Evolutionary conservation across 1,140 invertebrate species (phyloP).

Genomic region (Colletes gigas): DNA sequence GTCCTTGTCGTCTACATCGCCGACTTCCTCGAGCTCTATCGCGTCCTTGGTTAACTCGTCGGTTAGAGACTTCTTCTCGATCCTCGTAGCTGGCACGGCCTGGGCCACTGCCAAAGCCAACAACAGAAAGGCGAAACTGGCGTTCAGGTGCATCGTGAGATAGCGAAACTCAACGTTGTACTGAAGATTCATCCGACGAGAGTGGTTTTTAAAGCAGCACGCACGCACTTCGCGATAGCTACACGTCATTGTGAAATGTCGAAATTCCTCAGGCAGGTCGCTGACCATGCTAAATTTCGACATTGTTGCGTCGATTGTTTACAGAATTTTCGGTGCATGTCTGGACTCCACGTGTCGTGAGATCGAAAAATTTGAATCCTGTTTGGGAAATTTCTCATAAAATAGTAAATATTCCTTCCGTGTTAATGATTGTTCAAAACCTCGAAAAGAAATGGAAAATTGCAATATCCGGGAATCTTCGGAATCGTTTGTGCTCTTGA

Average conservation of each 20-base stretch:
- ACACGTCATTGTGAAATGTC: too few species aligned
- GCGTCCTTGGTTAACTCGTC: neutral
- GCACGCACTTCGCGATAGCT: neutral
- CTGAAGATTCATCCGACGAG: constrained; percentile 24
- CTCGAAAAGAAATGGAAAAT: too few species aligned
- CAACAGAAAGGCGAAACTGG: neutral
- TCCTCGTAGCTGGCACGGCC: constrained; percentile 21
- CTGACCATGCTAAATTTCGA: constrained; percentile 7
- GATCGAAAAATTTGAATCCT: too few species aligned
- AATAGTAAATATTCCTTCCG: too few species aligned
- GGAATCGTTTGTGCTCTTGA: too few species aligned
- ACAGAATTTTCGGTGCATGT: neutral
- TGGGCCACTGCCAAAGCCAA: constrained; percentile 29
- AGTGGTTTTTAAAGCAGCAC: constrained; percentile 44
- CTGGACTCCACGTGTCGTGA: too few species aligned
- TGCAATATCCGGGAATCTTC: too few species aligned
- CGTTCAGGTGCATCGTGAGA: constrained; percentile 24
- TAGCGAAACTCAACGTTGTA: constrained; percentile 14
- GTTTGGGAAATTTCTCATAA: too few species aligned
- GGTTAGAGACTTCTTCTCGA: constrained; percentile 28
- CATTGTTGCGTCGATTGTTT: neutral
- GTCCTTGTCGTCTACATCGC: constrained; percentile 31
- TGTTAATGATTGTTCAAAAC: too few species aligned
- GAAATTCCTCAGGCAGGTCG: neutral
- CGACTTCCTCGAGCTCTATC: constrained; percentile 4